Evolutionary conservation across 1,140 invertebrate genomes (phyloP), one percentile per base, ranked within the genome.

Genomic region (Eumeta japonica): DNA sequence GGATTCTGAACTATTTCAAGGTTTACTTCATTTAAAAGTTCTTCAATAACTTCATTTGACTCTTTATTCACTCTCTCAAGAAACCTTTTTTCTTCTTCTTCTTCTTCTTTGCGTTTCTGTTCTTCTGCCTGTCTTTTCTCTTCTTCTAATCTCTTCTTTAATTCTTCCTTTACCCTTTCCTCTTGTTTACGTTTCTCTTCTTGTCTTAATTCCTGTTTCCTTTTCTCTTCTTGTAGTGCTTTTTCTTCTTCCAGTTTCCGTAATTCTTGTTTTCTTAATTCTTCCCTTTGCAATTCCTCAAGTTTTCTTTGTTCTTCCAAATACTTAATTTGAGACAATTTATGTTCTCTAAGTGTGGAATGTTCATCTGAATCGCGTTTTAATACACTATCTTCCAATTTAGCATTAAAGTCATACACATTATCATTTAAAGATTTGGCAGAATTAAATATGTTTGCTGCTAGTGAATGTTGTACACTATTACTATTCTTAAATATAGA

Each of bases 91-190:
- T 76, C 50, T 36, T 60, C 53, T 1, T 73, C 52, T 19, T 61
- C 2, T 55, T 72, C 56, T 10, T 55, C 71, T 39, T 72, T 66
- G 28, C 68, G 29, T 29, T 59, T 57, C 9, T 58, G 32, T 43
- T 72, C 59, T 10, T 41, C 27, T 24, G 52, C 50, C 52, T 52
- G 47, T 34, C 34, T 61, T 47, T n/a, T n/a, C n/a, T 74, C 57
- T 60, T 71, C 56, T 56, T 71, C 59, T 39, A 67, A 35, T 55
- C 67, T 72, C 40, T 48, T 71, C 37, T 55, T 67, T 37, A 68
- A 39, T 37, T 67, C 52, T 49, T 71, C 63, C 55, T 71, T 60
- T 50, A 63, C 63, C 29, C 41, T 64, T 43, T 62, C 47, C 48
- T 68, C 56, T 52, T 65, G 58, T 41, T 56, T 62, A 27, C 62